Evolutionary conservation across 1,140 invertebrate species (phyloP).

Genomic region (Formica selysi): DNA sequence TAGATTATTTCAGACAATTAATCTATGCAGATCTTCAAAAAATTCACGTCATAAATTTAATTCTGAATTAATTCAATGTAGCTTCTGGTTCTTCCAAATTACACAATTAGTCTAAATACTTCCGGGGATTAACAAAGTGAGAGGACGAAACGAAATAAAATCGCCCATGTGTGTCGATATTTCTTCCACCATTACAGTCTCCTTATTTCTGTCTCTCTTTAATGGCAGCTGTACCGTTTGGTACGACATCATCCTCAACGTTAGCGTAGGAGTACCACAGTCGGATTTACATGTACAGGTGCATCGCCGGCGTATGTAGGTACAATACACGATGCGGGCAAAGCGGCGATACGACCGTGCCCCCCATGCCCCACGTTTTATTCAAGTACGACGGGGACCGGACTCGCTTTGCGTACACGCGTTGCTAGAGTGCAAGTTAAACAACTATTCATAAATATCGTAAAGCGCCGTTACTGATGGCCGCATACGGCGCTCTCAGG

Average conservation of each 20-base stretch:
- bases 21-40: background rate
- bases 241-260: conserved; percentile 54
- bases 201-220: background rate
- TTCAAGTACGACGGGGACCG: conserved; percentile 54
- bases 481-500: conserved; percentile 56
- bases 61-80: background rate
- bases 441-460: conserved; percentile 81
- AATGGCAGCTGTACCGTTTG: conserved; percentile 44
- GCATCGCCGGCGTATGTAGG: conserved; percentile 21
- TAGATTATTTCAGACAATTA: background rate
- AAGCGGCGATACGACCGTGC: background rate
- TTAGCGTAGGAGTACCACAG: conserved; percentile 51
- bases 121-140: background rate
- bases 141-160: conserved; percentile 7
- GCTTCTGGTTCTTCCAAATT: background rate
- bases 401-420: conserved; percentile 33
- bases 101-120: background rate
- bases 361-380: conserved; percentile 35
- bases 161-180: background rate
- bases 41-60: background rate
- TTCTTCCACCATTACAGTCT: background rate
- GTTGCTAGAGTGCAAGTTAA: conserved; percentile 78
- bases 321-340: background rate
- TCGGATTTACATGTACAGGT: conserved; percentile 66
- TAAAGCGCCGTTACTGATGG: conserved; percentile 68